phyloP scores from a whole-genome alignment of 2,797 vertebrate species.

The Sylvilagus floridanus region DNA sequence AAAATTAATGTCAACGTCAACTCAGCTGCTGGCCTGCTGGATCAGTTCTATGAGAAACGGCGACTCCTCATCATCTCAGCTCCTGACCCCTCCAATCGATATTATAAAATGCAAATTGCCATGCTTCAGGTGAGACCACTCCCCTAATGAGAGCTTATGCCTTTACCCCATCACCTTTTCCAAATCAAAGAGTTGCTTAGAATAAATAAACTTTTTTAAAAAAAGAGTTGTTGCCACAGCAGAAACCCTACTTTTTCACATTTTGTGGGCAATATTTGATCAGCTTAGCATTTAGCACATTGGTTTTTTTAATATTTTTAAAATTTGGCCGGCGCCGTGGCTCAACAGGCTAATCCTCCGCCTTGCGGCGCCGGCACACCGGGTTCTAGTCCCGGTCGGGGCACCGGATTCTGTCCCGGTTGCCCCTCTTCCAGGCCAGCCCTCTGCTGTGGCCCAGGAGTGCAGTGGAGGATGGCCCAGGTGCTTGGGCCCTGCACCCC shows the following conservation, averaged over 20 bases:
- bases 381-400: too few species aligned
- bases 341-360: too few species aligned
- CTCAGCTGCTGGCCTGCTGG: constrained; percentile 91
- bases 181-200: constrained; percentile 30
- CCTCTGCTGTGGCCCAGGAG: too few species aligned
- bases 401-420: too few species aligned
- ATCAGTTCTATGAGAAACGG: constrained; percentile 96
- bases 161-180: neutral
- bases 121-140: constrained; percentile 93
- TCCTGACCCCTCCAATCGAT: constrained; percentile 91
- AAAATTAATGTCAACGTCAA: constrained; percentile 93
- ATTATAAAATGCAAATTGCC: constrained; percentile 95
- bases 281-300: constrained; percentile 19
- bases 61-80: constrained; percentile 94
- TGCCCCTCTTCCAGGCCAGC: too few species aligned
- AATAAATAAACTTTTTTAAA: too few species aligned
- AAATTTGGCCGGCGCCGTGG: too few species aligned
- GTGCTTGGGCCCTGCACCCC: too few species aligned
- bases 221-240: neutral
- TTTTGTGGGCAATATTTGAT: constrained; percentile 27
- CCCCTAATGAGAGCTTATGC: accelerated
- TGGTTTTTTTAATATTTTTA: too few species aligned
- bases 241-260: constrained; percentile 30
- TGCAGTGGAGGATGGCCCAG: too few species aligned
- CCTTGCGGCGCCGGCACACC: too few species aligned